Conservation (phyloP, 2,113 vertebrate genomes). For the Cyprinodon variegatus region DNA sequence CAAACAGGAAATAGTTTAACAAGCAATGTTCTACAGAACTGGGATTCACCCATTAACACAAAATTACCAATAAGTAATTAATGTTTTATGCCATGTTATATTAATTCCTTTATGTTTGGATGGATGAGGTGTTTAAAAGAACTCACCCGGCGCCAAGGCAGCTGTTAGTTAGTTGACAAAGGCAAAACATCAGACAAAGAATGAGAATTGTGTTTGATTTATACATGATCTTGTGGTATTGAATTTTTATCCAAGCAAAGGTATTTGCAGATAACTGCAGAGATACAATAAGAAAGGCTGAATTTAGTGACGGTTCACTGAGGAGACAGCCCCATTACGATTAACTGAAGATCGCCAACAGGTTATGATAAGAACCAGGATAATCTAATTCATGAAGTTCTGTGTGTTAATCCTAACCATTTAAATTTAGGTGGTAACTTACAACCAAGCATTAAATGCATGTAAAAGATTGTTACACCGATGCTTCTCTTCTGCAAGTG, state of each 20-base stretch:
- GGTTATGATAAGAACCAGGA: background rate
- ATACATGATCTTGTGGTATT: slow-evolving; percentile 51
- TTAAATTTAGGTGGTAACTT: background rate
- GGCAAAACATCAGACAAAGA: slow-evolving; percentile 61
- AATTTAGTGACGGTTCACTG: slow-evolving; percentile 33
- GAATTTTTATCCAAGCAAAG: slow-evolving; percentile 46
- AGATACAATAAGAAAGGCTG: slow-evolving; percentile 21
- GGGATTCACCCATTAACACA: slow-evolving; percentile 66
- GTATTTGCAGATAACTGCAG: slow-evolving; percentile 29
- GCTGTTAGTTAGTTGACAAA: slow-evolving; percentile 47
- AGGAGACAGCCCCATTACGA: slow-evolving; percentile 54
- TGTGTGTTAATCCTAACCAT: slow-evolving; percentile 5
- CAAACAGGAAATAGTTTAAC: slow-evolving; percentile 77
- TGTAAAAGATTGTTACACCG: background rate
- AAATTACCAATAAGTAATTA: slow-evolving; percentile 74
- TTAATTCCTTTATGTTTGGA: slow-evolving; percentile 44
- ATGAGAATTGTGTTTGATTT: slow-evolving; percentile 52
- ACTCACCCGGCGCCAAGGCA: slow-evolving; percentile 19
- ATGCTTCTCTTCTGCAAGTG: slow-evolving; percentile 12
- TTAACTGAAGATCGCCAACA: slow-evolving; percentile 24
- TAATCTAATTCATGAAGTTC: background rate
- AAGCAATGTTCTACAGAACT: slow-evolving; percentile 61
- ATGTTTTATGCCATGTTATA: slow-evolving; percentile 52
- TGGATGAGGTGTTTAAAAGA: slow-evolving; percentile 36
- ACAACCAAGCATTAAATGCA: background rate